Conservation (phyloP, 23 tunicate species). For the Phallusia fumigata region DNA sequence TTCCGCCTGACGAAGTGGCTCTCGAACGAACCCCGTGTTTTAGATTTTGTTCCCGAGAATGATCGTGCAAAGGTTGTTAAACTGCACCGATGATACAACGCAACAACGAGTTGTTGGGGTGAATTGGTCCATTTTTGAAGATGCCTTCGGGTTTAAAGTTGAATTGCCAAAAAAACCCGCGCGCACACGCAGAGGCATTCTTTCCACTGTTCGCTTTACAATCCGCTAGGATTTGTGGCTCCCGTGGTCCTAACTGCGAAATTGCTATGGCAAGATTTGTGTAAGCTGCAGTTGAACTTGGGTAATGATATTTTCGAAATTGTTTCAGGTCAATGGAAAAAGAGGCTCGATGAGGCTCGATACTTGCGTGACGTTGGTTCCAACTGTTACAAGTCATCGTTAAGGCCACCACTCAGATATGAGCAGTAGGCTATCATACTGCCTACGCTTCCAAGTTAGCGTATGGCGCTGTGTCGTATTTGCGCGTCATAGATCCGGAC, state of each 20-base stretch:
- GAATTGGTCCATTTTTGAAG: not conserved
- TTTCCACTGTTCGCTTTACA: conserved; percentile 4
- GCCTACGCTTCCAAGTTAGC: conserved; percentile 43
- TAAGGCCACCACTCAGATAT: not conserved
- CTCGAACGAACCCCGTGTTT: not conserved
- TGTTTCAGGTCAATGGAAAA: conserved; percentile 8
- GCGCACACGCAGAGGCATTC: not conserved
- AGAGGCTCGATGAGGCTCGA: not conserved
- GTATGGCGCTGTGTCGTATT: conserved; percentile 27
- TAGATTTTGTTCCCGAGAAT: not conserved
- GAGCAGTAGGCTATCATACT: conserved; percentile 27
- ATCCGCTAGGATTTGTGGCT: conserved; percentile 17
- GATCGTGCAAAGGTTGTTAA: not conserved
- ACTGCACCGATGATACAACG: not conserved
- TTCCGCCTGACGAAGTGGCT: conserved; percentile 24
- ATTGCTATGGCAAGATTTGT: conserved; percentile 19
- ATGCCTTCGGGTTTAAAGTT: not conserved
- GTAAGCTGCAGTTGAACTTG: conserved; percentile 19
- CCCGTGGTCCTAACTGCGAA: conserved; percentile 22
- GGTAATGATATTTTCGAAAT: conserved; percentile 12
- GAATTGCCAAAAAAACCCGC: not conserved
- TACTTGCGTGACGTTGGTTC: not conserved
- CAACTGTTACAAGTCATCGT: conserved; percentile 2
- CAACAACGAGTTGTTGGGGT: conserved; percentile 1
- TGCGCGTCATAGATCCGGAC: not conserved